A percentile compares a stretch with the other conserved stretches of the same genome.
phyloP scores from a whole-genome alignment of 2,797 vertebrate species.

The Mus spretus region DNA sequence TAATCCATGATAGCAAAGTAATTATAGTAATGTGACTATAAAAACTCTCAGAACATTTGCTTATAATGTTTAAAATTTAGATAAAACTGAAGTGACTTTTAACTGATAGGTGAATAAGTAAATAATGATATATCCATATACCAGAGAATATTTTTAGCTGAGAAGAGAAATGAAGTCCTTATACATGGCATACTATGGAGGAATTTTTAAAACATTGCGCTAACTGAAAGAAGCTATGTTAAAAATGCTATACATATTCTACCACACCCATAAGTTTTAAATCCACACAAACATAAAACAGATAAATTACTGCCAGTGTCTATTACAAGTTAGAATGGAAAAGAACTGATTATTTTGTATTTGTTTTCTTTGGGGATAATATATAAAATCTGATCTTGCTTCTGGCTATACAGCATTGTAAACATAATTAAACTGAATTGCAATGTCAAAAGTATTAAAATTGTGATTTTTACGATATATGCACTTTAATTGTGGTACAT shows the following conservation, averaged over 20 bases:
- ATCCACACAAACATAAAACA: not conserved
- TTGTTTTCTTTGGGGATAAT: not conserved
- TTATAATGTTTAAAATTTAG: not conserved
- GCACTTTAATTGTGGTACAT: not conserved
- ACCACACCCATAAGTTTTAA: not conserved
- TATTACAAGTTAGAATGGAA: not conserved
- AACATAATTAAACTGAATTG: not conserved
- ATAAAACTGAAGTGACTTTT: not conserved
- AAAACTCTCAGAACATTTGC: not conserved
- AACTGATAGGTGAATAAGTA: not conserved
- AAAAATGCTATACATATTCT: slow-evolving; percentile 15
- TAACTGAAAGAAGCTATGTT: not conserved
- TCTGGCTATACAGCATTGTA: not conserved
- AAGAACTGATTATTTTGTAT: not conserved
- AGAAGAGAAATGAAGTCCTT: not conserved
- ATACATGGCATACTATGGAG: not conserved
- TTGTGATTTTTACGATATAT: not conserved
- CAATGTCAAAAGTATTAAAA: not conserved
- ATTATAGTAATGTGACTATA: not conserved
- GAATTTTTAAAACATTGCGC: not conserved
- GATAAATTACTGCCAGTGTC: not conserved
- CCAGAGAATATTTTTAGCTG: not conserved
- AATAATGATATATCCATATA: not conserved
- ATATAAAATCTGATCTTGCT: not conserved
- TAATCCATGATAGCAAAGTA: not conserved